Percentiles rank a stretch among this genome's conserved stretches.
These are phyloP conservation scores for Perdix hodgsoniae DNA, from an alignment of 2,797 vertebrate genomes.

Conservation along the genomic window DNA sequence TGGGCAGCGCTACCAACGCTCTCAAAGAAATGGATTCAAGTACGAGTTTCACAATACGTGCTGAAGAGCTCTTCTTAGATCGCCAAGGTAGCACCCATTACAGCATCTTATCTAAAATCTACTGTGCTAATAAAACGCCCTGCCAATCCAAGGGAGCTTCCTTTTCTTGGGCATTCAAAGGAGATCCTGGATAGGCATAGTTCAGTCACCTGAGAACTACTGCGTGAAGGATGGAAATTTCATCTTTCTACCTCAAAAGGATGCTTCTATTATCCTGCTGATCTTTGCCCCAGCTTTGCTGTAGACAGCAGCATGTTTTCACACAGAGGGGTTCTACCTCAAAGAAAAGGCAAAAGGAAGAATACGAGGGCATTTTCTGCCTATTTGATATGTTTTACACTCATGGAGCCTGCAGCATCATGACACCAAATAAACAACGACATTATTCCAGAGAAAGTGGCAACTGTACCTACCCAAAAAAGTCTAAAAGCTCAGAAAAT, in stretches of 20 bases:
- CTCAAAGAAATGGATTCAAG: background rate
- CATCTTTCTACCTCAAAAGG: background rate
- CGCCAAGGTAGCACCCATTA: background rate
- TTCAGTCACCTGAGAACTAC: background rate
- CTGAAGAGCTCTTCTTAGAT: background rate
- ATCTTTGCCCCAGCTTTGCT: background rate
- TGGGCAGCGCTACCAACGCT: background rate
- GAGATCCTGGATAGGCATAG: background rate
- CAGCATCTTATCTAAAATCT: background rate
- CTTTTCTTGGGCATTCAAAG: background rate
- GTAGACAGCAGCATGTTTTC: background rate
- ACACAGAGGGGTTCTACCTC: background rate
- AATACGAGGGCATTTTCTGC: background rate
- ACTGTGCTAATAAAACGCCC: background rate
- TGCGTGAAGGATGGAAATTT: background rate
- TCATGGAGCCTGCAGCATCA: fast-evolving
- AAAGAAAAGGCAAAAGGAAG: background rate
- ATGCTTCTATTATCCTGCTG: background rate
- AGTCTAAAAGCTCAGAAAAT: background rate
- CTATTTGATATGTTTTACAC: background rate
- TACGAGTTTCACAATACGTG: background rate
- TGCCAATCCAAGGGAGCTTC: background rate
- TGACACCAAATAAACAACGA: background rate
- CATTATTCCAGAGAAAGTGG: background rate
- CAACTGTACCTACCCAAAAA: background rate